Evolutionary conservation across 2,797 vertebrate genomes (phyloP), one percentile per base, ranked within the genome.

Genomic region (Smutsia temminckii): DNA sequence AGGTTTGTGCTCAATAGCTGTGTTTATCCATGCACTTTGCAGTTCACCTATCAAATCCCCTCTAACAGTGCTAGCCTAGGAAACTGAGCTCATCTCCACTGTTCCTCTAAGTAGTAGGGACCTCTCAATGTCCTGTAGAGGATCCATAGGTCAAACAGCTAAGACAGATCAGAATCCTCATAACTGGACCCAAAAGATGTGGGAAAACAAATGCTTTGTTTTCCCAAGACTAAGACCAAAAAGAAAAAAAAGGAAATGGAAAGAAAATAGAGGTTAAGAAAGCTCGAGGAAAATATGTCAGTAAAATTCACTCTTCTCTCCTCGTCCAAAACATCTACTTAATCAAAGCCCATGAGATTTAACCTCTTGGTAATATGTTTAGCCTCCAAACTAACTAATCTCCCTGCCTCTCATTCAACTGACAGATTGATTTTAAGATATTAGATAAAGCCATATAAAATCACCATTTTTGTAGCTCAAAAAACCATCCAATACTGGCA

Each of bases 241-340:
- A 53, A 53, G 21, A 16, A 3, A 13, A 34, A 29, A 27, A 40
- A 79, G 49, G 2, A 40, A 23, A 81, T 12, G 71, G 23, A 75
- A 40, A 69, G 6, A 40, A 66, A 90, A 64, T 4, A 59, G 37
- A 79, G 4, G 8, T 61, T 85, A 78, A 92, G 69, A 78, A 89
- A 85, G 89, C 23, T 64, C 69, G 83, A 85, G 59, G 21, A 88
- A 93, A 77, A 32, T 68, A 51, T 61, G 32, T 71, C 55, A 59
- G 21, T 29, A 89, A 96, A 74, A 85, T 37, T 80, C 16, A 93
- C 40, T 77, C 29, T 63, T 86, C 1, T 66, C 20, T 72, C 61
- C 34, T 64, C 94, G 27, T 93, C 29, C 29, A 93, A 96, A 97
- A 86, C 85, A 84, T 29, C 21, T 32, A 72, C 46, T 94, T 92